Evolutionary conservation across 2,113 vertebrate species (phyloP).

Genomic region (Petromus typicus): DNA sequence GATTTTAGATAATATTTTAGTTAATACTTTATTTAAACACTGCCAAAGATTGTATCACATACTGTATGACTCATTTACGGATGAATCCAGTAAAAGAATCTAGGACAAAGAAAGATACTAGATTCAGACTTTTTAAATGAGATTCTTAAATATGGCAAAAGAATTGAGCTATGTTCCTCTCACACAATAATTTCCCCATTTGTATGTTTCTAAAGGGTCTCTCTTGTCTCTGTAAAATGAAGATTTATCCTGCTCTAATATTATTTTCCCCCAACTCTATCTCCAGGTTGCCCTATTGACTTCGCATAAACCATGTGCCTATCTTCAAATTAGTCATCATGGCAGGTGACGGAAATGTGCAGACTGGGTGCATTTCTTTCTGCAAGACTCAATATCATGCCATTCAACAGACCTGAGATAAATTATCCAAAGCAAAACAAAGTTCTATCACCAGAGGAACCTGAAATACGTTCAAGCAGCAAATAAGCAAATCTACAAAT

Average conservation of each 20-base stretch:
- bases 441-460: background rate
- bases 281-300: background rate
- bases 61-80: background rate
- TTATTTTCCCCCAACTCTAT: background rate
- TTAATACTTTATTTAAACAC: background rate
- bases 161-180: background rate
- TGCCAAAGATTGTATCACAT: background rate
- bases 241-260: rapidly evolving
- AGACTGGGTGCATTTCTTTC: background rate
- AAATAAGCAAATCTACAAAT: background rate
- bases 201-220: background rate
- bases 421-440: background rate
- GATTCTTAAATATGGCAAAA: background rate
- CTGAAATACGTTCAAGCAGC: background rate
- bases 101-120: background rate
- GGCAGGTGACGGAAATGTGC: rapidly evolving
- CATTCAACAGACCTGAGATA: background rate
- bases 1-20: background rate
- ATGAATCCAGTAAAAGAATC: background rate
- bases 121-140: background rate
- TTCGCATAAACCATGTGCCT: background rate
- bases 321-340: background rate
- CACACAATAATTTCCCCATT: no score
- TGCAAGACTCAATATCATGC: background rate
- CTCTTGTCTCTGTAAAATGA: background rate